These are phyloP conservation scores for Heliconius cydno DNA, from an alignment of 2,888 invertebrate species.

Conservation along the genomic window DNA sequence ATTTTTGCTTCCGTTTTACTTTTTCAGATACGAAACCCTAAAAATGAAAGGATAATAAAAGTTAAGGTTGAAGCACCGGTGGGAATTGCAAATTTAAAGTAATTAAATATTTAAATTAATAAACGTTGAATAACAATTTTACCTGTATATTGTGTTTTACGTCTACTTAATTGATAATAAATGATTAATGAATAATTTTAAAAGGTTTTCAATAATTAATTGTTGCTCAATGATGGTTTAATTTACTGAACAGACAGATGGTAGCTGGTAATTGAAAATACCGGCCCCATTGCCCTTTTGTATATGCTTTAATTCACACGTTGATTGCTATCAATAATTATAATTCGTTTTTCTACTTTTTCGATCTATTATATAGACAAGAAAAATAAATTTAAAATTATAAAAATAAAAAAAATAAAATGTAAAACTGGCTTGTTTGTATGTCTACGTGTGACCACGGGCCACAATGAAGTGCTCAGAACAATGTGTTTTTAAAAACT, in stretches of 20 bases:
- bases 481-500: no score
- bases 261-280: not conserved
- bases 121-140: not conserved
- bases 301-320: not conserved
- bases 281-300: not conserved
- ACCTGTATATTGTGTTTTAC: not conserved
- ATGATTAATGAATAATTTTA: not conserved
- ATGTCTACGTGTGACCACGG: no score
- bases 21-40: no score
- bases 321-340: not conserved
- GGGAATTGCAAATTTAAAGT: not conserved
- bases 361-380: no score
- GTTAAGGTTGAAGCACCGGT: not conserved
- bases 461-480: no score
- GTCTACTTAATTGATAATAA: not conserved
- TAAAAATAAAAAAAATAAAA: no score
- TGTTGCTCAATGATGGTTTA: not conserved
- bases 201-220: constrained; percentile 17
- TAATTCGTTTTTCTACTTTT: not conserved
- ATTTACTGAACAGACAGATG: not conserved
- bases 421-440: no score
- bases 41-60: no score
- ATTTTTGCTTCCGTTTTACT: no score
- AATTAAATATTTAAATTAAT: not conserved
- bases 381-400: no score